These are phyloP conservation scores for Pollimyrus isidori DNA, from an alignment of 2,113 vertebrate genomes.

Conservation along the genomic window DNA sequence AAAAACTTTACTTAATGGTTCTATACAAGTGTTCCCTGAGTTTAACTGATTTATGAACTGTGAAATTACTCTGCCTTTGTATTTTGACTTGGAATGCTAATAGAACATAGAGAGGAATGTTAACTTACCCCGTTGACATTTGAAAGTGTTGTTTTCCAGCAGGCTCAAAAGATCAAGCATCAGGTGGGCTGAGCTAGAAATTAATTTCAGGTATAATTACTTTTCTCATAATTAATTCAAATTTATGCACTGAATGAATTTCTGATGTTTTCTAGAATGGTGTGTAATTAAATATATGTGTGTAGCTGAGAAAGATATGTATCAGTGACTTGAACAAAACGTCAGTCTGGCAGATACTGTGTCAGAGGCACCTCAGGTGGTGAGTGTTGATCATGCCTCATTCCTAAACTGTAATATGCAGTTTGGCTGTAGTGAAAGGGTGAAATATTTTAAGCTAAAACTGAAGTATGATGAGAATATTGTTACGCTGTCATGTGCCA, in stretches of 20 bases:
- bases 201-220: background rate
- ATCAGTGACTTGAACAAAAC: background rate
- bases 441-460: background rate
- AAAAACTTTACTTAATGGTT: background rate
- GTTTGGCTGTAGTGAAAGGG: background rate
- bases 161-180: background rate
- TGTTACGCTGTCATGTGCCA: background rate
- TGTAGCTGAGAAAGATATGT: background rate
- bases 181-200: background rate
- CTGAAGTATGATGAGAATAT: background rate
- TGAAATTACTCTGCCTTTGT: constrained; percentile 7
- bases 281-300: background rate
- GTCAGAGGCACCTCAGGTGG: background rate
- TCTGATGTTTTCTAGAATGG: background rate
- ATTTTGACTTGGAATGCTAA: background rate
- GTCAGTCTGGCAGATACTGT: background rate
- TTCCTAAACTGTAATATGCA: background rate
- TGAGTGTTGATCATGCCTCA: background rate
- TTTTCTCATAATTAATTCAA: background rate
- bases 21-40: background rate
- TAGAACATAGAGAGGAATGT: background rate
- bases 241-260: background rate
- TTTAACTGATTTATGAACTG: background rate
- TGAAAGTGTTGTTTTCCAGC: background rate
- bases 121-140: background rate